Evolutionary conservation across 2,797 vertebrate genomes (phyloP), one percentile per base, ranked within the genome.

Genomic region (Presbytis comata): DNA sequence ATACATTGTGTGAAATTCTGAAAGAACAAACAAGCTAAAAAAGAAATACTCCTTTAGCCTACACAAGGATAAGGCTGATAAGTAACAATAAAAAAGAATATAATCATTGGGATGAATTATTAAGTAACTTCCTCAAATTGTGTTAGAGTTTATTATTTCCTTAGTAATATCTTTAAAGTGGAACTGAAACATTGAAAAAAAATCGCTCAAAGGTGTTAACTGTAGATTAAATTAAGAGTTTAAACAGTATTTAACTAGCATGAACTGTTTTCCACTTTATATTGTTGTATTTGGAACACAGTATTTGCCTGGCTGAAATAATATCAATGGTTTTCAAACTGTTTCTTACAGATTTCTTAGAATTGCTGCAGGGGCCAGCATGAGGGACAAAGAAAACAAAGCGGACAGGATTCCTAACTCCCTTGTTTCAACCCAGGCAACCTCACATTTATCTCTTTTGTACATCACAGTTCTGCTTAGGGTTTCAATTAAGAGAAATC

Each of bases 61-160:
- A 75, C 39, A 26, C 28, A 61, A 80, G 55, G 19, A 50, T 59
- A 87, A 53, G 30, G 6, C 50, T 93, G 33, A 80, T 48, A 88
- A 17, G 21, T 39, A 88, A 59, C 74, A 93, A 46, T 13, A 87
- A 79, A 91, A 91, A 55, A 61, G 22, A 80, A 84, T 89, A 36
- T 59, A 76, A 76, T 93, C 39, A 22, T 87, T 82, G 72, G 36
- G 21, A 57, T 91, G 30, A 84, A 95, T 95, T 92, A 89, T 96
- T 87, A 90, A 93, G 13, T 91, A 75, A 50, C 76, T 88, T 86
- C 26, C 26, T 96, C 28, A 74, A 91, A 46, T 41, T 96, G 64
- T 88, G n/a, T 89, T 96, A 85, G 76, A 91, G 75, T 96, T 90
- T 94, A 44, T 90, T 93, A 70, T 93, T 96, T 97, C 28, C 79